Conservation (phyloP, 2,797 vertebrate genomes). For the Molossus alvarezi region DNA sequence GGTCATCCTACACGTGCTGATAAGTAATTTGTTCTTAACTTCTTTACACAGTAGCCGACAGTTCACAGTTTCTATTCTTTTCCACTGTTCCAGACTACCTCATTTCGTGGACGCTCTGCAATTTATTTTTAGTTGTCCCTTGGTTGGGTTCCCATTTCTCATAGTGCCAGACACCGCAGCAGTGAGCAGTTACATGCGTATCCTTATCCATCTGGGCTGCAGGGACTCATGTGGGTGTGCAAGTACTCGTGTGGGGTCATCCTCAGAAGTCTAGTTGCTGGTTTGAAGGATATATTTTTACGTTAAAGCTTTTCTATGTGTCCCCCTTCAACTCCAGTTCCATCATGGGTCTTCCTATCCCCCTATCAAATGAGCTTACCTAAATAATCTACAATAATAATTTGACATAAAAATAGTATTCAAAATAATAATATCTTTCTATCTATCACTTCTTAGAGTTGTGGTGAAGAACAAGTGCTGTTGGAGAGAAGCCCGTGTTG, state of each 20-base stretch:
- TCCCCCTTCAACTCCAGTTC: not conserved
- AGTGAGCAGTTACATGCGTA: not conserved
- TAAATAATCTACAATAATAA: constrained; percentile 2
- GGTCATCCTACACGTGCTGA: not conserved
- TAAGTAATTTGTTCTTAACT: not conserved
- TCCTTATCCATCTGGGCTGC: not conserved
- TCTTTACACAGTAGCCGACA: not conserved
- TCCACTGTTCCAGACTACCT: not conserved
- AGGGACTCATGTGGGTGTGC: not conserved
- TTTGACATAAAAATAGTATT: not conserved
- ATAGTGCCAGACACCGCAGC: not conserved
- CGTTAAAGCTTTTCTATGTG: not conserved
- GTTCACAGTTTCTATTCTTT: not conserved
- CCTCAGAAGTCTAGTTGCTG: not conserved
- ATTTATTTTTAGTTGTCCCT: constrained; percentile 25
- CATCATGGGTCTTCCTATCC: not conserved
- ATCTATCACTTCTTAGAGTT: not conserved
- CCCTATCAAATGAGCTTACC: not conserved
- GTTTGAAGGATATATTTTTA: constrained; percentile 1
- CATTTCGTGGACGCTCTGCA: not conserved
- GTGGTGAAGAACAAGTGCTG: constrained; percentile 28
- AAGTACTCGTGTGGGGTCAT: not conserved
- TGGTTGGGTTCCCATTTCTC: not conserved
- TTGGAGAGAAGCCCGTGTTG: not conserved
- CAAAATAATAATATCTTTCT: not conserved